Conservation (phyloP, 2,888 invertebrate species). For the Limnephilus auricula region DNA sequence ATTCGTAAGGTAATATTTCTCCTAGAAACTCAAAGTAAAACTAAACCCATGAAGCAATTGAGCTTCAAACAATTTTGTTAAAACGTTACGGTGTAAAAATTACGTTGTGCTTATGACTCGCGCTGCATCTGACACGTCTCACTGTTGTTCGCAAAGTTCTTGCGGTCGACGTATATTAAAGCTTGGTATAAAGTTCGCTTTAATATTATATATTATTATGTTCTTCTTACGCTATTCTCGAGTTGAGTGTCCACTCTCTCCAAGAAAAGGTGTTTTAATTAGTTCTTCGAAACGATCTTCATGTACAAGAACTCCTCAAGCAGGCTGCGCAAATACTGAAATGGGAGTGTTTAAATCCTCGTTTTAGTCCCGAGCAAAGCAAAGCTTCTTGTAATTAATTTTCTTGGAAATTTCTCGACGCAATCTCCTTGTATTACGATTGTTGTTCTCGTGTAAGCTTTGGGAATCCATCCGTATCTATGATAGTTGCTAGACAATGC, state of each 20-base stretch:
- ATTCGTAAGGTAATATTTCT: not conserved
- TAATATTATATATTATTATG: not conserved
- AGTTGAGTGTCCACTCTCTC: not conserved
- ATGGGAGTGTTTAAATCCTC: not conserved
- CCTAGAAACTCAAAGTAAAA: not conserved
- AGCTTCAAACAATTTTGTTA: no score
- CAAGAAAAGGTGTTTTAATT: constrained; percentile 12
- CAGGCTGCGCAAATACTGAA: not conserved
- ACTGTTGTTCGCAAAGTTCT: not conserved
- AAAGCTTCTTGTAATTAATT: constrained; percentile 28
- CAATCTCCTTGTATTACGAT: not conserved
- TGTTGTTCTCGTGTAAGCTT: not conserved
- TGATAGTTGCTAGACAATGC: no score
- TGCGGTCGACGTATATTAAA: not conserved
- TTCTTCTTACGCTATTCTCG: not conserved
- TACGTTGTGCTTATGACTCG: not conserved
- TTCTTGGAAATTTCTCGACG: not conserved
- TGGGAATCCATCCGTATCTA: not conserved
- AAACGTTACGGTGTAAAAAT: not conserved
- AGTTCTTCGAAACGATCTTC: not conserved
- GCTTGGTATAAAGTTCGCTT: not conserved
- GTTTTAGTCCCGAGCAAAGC: constrained; percentile 4
- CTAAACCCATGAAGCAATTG: not conserved
- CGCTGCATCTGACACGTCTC: not conserved
- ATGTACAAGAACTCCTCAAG: not conserved